Evolutionary conservation across 2,888 invertebrate genomes (phyloP).

Genomic region (Cataglyphis cursor): DNA sequence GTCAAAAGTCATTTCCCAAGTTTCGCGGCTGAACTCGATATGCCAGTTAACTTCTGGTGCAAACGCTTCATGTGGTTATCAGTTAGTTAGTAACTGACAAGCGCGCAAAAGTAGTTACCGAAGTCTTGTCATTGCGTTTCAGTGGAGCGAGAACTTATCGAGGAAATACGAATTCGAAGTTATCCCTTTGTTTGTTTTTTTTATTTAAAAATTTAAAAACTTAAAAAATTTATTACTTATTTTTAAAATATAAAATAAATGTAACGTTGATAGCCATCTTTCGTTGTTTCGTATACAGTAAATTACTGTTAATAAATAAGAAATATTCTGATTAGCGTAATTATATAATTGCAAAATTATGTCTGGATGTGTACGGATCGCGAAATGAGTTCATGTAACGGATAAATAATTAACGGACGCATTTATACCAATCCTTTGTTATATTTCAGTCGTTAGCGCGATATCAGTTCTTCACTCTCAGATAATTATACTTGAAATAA

Average conservation of each 20-base stretch:
- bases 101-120: constrained; percentile 44
- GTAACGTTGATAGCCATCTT: background rate
- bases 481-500: constrained; percentile 9
- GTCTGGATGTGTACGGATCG: background rate
- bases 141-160: background rate
- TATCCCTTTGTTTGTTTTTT: background rate
- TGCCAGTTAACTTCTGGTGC: constrained; percentile 59
- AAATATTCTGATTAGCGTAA: background rate
- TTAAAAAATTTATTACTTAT: background rate
- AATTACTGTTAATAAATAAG: background rate
- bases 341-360: constrained; percentile 7
- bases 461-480: background rate
- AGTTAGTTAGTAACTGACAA: constrained; percentile 67
- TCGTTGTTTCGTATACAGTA: background rate
- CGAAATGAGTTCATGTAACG: background rate
- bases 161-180: constrained; percentile 1
- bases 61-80: constrained; percentile 62
- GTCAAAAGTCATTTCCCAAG: constrained; percentile 55
- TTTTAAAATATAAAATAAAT: background rate
- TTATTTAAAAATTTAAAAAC: background rate
- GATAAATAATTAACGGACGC: background rate
- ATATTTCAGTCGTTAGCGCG: constrained; percentile 9
- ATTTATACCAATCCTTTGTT: background rate
- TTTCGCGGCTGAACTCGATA: constrained; percentile 65
- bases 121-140: constrained; percentile 41